Base-by-base conservation (phyloP, 2,888 invertebrate genomes). In the Dynastes maya region DNA sequence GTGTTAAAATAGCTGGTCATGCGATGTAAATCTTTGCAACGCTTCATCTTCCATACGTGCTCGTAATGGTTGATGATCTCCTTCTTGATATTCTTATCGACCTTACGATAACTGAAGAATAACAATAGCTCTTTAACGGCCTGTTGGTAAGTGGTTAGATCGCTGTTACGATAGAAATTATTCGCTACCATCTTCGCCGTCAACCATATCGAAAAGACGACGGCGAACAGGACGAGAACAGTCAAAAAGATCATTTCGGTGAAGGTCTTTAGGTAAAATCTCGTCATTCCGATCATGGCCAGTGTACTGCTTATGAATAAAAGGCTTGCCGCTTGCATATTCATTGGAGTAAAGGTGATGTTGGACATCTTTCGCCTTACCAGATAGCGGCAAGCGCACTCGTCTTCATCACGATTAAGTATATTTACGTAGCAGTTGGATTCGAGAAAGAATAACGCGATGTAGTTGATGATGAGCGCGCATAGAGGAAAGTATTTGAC, bases 31-130 rank as follows among this genome's bases (percentile, higher is more conserved):
- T 79, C 67, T 61, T 82, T 80, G 3, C 82, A 80, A 63, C 79
- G 72, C 22, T 79, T 80, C 51, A 80, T 80, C 16, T 58, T 61
- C 84, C 84, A 84, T n/a, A 83, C 68, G 55, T 81, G 82, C 67
- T 85, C 84, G 71, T 80, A 85, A 68, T 85, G 82, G 22, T 82
- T 80, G 22, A 84, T 82, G 11, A 82, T 70, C 71, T 83, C 83
- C 16, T 77, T 77, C 32, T 80, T 80, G 8, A 84, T 58, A 27
- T 77, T 78, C 40, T 77, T 76, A 58, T 83, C 83, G n/a, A 85
- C 81, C 16, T 80, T 82, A n/a, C 80, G 80, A 49, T 80, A 76
- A 11, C 81, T 79, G 75, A 84, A 67, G 55, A 84, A 85, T 8
- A 67, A 65, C 2, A 84, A 74, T 51, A 85, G 74, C 13, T 81